Evolutionary conservation across 1,140 invertebrate genomes (phyloP), one percentile per base, ranked within the genome.

Genomic region (Bathynomus jamesi): DNA sequence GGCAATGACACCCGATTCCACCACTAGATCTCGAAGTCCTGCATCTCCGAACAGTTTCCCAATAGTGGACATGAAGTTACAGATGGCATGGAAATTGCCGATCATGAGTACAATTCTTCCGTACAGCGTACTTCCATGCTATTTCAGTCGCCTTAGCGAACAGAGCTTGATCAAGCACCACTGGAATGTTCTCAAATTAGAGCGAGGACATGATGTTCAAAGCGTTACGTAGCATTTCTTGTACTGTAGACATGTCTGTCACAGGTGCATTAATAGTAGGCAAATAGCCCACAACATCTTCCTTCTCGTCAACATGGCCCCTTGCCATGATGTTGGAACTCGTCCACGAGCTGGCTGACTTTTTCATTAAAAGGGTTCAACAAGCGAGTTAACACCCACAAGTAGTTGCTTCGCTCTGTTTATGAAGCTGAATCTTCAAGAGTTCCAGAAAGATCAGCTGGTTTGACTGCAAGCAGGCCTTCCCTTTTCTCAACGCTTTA

Each of bases 21-120:
- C 67, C 25, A 63, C 29, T 5, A 79, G 60, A 70, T 78, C 75
- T 32, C 63, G 21, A 7, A 78, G 65, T 17, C 78, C 76, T 30
- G 65, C 73, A 78, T 77, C 77, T 65, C 69, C 4, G 69, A 78
- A 79, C 1, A 61, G 28, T 72, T 79, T 79, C 8, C 78, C 72
- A 11, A 76, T 3, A 25, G 40, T 68, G 17, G 69, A 69, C 4
- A 79, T 65, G 27, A 79, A 73, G 17, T 40, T 72, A 53, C 72
- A 67, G 24, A 69, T 71, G 4, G 72, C 76, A 46, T n/a, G n/a
- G n/a, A n/a, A n/a, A n/a, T n/a, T n/a, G n/a, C n/a, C n/a, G n/a
- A n/a, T n/a, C n/a, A n/a, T n/a, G n/a, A n/a, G n/a, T n/a, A n/a
- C n/a, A n/a, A n/a, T n/a, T n/a, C n/a, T n/a, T n/a, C 65, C 25